Percentiles rank a stretch among this genome's conserved stretches.
phyloP scores from a whole-genome alignment of 2,113 vertebrate species.

The Parotia lawesii region DNA sequence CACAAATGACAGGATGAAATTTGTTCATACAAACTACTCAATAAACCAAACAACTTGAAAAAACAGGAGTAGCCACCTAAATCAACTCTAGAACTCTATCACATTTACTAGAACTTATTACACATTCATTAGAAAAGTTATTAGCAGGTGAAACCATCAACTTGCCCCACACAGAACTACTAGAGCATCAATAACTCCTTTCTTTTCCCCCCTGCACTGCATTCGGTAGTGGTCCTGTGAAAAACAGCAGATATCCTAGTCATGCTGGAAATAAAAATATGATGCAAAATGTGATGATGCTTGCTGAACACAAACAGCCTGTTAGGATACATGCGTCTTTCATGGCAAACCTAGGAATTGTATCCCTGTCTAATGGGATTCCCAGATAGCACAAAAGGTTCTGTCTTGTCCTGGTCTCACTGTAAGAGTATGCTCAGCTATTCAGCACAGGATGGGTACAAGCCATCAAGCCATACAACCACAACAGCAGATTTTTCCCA shows the following conservation, averaged over 20 bases:
- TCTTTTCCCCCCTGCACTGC: not conserved
- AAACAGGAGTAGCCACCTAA: not conserved
- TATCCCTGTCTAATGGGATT: not conserved
- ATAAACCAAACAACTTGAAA: accelerated
- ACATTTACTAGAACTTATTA: not conserved
- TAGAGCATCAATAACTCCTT: not conserved
- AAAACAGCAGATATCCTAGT: not conserved
- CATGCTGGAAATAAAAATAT: not conserved
- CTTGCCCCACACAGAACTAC: not conserved
- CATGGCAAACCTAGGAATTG: not conserved
- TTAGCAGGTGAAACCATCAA: not conserved
- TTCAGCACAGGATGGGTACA: not conserved
- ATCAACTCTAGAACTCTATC: not conserved
- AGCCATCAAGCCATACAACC: not conserved
- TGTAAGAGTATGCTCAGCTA: not conserved
- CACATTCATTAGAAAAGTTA: not conserved
- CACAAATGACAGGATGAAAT: not conserved
- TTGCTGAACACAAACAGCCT: not conserved
- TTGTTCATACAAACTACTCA: not conserved
- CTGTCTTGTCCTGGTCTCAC: not conserved
- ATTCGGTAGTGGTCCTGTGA: not conserved
- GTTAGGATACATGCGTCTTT: not conserved
- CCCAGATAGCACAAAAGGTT: not conserved
- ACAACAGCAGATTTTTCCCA: not conserved
- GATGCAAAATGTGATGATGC: not conserved